Percentiles rank a stretch among this genome's conserved stretches.
These are phyloP conservation scores for Adelges cooleyi DNA, from an alignment of 1,140 invertebrate species.

Conservation along the genomic window DNA sequence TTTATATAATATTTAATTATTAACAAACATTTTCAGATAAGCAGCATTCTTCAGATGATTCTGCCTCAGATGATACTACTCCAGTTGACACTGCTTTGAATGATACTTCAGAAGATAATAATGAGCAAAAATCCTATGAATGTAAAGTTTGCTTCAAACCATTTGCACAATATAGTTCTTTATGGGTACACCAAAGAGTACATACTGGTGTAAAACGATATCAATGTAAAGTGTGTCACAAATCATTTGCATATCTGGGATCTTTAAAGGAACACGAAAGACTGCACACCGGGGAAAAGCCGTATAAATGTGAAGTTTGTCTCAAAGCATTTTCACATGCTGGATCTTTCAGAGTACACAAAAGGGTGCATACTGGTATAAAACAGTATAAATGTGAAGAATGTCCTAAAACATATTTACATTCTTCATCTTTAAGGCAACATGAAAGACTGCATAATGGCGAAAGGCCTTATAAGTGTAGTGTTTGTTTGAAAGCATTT, in stretches of 20 bases:
- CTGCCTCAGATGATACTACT: too few species aligned
- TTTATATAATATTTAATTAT: too few species aligned
- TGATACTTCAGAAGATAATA: too few species aligned
- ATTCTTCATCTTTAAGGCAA: conserved; percentile 82
- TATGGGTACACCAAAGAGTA: conserved; percentile 65
- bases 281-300: too few species aligned
- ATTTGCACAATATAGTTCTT: conserved; percentile 3
- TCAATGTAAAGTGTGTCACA: conserved; percentile 85
- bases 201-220: conserved; percentile 96
- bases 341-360: too few species aligned
- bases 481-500: conserved; percentile 71
- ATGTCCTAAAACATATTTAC: conserved; percentile 82
- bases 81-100: too few species aligned
- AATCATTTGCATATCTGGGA: conserved; percentile 87
- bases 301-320: too few species aligned
- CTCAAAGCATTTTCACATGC: too few species aligned
- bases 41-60: too few species aligned
- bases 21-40: too few species aligned
- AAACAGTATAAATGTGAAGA: conserved; percentile 87
- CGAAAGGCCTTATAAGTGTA: conserved; percentile 85
- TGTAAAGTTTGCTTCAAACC: conserved; percentile 1
- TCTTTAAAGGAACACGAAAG: too few species aligned
- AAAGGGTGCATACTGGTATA: conserved; percentile 83
- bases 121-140: not conserved
- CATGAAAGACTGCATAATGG: conserved; percentile 91